Percentiles rank a stretch among this genome's conserved stretches.
Conservation (phyloP, 2,113 vertebrate genomes). For the Lycaon pictus region DNA sequence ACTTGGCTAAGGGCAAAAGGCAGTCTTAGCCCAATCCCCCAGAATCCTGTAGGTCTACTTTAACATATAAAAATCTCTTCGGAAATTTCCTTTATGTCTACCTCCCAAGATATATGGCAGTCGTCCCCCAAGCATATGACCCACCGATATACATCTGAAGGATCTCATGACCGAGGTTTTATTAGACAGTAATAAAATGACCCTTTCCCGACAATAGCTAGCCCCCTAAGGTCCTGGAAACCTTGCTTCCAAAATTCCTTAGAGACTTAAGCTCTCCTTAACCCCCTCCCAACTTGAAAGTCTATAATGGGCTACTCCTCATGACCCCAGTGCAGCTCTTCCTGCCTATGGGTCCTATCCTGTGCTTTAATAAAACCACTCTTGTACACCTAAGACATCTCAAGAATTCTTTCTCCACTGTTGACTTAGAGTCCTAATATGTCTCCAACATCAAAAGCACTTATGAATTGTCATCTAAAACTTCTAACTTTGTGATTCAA, state of each 20-base stretch:
- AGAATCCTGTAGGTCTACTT: background rate
- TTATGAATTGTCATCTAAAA: background rate
- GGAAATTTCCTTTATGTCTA: background rate
- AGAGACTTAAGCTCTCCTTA: background rate
- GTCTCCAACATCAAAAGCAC: background rate
- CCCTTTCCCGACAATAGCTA: background rate
- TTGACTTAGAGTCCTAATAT: background rate
- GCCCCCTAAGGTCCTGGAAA: background rate
- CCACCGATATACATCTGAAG: background rate
- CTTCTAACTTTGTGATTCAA: background rate
- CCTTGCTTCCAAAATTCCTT: background rate
- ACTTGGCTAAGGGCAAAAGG: background rate
- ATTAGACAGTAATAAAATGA: background rate
- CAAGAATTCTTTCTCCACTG: background rate
- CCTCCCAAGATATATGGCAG: background rate
- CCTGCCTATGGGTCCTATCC: background rate
- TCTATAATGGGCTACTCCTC: background rate
- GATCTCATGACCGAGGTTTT: background rate
- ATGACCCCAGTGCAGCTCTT: background rate
- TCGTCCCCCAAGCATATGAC: background rate
- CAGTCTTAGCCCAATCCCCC: background rate
- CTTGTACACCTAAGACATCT: background rate
- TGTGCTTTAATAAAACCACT: background rate
- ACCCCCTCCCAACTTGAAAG: background rate
- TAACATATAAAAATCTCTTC: background rate